phyloP scores from a whole-genome alignment of 64 coral and sea anemone genomes.

The Porites lutea region DNA sequence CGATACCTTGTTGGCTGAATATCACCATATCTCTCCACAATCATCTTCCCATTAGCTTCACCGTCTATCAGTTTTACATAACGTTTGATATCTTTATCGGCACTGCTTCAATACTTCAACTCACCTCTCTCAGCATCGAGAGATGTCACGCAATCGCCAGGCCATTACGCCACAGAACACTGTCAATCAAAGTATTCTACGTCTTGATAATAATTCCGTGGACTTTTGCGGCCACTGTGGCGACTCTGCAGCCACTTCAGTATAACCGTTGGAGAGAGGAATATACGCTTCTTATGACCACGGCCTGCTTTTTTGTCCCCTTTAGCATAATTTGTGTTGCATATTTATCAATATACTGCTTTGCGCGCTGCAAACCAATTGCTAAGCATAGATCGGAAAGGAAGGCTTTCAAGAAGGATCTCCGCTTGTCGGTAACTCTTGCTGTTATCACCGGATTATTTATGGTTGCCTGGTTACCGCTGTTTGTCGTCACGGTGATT shows the following conservation, averaged over 20 bases:
- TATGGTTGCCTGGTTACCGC: constrained; percentile 66
- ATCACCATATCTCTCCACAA: constrained; percentile 50
- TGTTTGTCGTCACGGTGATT: constrained; percentile 67
- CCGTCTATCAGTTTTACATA: constrained; percentile 65
- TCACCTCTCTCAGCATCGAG: constrained; percentile 87
- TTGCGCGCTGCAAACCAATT: constrained; percentile 43
- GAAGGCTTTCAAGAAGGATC: constrained; percentile 59
- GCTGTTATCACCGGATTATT: constrained; percentile 68
- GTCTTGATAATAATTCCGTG: constrained; percentile 67
- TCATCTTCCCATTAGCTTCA: not conserved
- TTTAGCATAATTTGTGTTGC: constrained; percentile 70
- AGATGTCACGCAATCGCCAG: constrained; percentile 86
- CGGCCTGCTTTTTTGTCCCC: constrained; percentile 73
- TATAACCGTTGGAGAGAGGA: constrained; percentile 1
- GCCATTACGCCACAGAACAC: constrained; percentile 77
- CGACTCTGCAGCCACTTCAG: constrained; percentile 69
- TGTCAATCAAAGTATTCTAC: constrained; percentile 70
- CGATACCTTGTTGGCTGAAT: constrained; percentile 88
- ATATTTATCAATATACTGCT: constrained; percentile 64
- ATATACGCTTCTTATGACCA: constrained; percentile 74
- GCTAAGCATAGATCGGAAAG: constrained; percentile 27
- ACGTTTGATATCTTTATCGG: constrained; percentile 96
- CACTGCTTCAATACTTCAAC: constrained; percentile 88
- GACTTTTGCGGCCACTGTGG: constrained; percentile 62
- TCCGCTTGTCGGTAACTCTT: constrained; percentile 57